Evolutionary conservation across 2,113 vertebrate species (phyloP).

Genomic region (Bujurquina vittata): DNA sequence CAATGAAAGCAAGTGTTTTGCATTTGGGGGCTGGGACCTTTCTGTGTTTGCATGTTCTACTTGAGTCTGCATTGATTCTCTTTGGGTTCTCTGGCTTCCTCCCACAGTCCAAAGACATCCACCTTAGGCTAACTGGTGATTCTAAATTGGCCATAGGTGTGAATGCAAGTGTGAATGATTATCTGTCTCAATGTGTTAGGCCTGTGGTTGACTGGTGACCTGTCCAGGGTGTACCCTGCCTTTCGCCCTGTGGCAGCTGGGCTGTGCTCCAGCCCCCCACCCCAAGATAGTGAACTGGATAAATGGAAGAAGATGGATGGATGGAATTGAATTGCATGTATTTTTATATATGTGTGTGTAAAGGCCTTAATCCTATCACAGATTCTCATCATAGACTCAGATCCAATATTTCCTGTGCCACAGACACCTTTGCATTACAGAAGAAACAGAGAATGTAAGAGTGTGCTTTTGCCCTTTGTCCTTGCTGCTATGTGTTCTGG

Average conservation of each 20-base stretch:
- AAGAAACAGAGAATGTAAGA: conserved; percentile 10
- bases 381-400: conserved; percentile 3
- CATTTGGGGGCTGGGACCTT: neutral
- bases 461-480: conserved; percentile 78
- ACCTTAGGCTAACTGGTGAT: neutral
- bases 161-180: neutral
- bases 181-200: neutral
- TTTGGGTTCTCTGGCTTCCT: neutral
- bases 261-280: neutral
- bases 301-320: neutral
- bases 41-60: too few species aligned
- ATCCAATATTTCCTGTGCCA: neutral
- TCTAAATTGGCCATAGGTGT: neutral
- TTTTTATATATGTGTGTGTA: neutral
- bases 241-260: neutral
- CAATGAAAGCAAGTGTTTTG: neutral
- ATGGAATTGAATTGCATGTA: neutral
- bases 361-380: neutral
- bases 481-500: conserved; percentile 80
- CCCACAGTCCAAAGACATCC: neutral
- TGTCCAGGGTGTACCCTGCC: neutral
- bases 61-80: neutral
- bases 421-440: conserved; percentile 19
- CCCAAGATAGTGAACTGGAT: neutral
- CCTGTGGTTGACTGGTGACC: neutral